Evolutionary conservation across 2,113 vertebrate species (phyloP), one percentile per base, ranked within the genome.

Genomic region (Spheniscus mendiculus): DNA sequence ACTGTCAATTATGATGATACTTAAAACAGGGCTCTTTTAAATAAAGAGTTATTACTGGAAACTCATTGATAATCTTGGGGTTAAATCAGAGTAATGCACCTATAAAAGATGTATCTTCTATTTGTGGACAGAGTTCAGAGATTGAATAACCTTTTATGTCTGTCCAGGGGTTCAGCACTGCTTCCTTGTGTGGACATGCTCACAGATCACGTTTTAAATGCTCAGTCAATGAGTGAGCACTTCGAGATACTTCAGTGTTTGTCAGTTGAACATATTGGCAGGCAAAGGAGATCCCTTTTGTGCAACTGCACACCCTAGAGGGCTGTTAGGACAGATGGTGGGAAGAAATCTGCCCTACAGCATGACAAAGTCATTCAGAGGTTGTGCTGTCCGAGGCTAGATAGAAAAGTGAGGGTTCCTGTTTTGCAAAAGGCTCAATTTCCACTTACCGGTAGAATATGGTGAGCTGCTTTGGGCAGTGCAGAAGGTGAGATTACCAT

Each of bases 61-160:
- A 87, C 22, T 58, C n/a, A 16, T 53, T 73, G 89, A 53, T 91
- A 95, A 93, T 79, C 76, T 87, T 58, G 34, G 14, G 1, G 2
- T 91, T 87, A n/a, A 70, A 80, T 62, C 32, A 63, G 40, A 38
- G 26, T 73, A 89, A 71, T 52, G 32, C 30, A 76, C 52, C 77
- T 71, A 76, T 91, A 92, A 96, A 97, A 81, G 36, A 52, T 73
- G 30, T 16, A 70, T 40, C 30, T 86, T 78, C 47, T 89, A 19
- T 84, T 29, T 79, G 58, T 87, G 91, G 49, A 55, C 91, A 92
- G 90, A 93, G 88, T 94, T 88, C 87, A 91, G 73, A 91, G 76
- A 45, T 76, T 59, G 76, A 89, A 50, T 42, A 73, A 55, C 22
- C 38, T 78, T 20, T 87, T 53, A 6, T 72, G 15, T 69, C 45